Base-by-base conservation (phyloP, 2,797 vertebrate species). In the Jordanella pulchra region DNA sequence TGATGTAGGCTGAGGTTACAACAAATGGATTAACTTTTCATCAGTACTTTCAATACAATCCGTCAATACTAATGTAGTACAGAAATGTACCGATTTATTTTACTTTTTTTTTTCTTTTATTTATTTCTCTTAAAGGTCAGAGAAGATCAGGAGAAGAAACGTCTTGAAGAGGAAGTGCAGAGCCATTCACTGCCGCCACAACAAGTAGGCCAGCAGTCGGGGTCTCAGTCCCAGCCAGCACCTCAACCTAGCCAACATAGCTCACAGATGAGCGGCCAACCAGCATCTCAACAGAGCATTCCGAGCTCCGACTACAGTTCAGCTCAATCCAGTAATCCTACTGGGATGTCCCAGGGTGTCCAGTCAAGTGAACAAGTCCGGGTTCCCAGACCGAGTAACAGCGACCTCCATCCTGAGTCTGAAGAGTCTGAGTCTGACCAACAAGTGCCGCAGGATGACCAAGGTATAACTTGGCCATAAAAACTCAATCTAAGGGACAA, bases 121-220 rank as follows among this genome's bases (percentile, higher is more conserved):
- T n/a, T 45, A 12, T 45, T 15, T 64, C 35, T 71, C 58, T 76
- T 82, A 6, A 78, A 94, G 93, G 98, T 99, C 58, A 93, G 97
- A 74, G 96, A 98, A 84, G 95, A 97, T n/a, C 97, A 97, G 87
- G 96, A 99, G 84, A 98, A 96, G 89, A 95, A 92, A 81, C 96
- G 94, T 68, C 91, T 96, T 73, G 96, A 98, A 86, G 95, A 98
- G 89, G 90, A 95, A 81, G 94, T 94, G 83, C 95, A 93, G 85
- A 77, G 67, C 66, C 89, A 77, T 44, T 65, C 84, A 50, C 54
- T 70, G 35, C 65, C 76, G n/a, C 32, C 64, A 28, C 90, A 88
- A 53, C 91, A 88, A 55, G 69, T 78, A 53, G 71, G 67, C 58
- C 89, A 88, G 13, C 90, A 84, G 51, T 25, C 85, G 0, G 67